Base-by-base conservation (phyloP, 2,888 invertebrate species). In the Tridacna crocea region DNA sequence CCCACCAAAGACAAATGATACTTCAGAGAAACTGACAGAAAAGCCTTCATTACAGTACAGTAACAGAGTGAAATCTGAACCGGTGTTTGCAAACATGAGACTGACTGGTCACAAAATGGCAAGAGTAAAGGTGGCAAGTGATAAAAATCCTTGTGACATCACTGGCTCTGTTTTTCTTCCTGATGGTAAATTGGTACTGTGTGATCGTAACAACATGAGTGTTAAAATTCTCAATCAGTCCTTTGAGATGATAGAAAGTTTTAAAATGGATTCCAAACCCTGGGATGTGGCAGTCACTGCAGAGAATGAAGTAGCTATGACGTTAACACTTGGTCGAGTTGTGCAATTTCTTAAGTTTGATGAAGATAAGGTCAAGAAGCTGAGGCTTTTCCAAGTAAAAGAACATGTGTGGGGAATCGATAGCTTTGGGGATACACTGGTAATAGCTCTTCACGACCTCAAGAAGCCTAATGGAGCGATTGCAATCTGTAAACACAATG, bases 121-220 rank as follows among this genome's bases (percentile, higher is more conserved):
- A 12, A 24, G 48, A 17, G 24, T 70, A 3, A 70, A 24, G 12
- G 19, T 24, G 13, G 46, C 55, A 73, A 60, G 19, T 36, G 73
- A 73, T n/a, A 60, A 73, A n/a, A 19, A 60, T 6, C 48, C 48
- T 15, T 60, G 73, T 73, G 60, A 73, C n/a, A 73, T 73, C 36
- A 73, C 73, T 19, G 73, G 73, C 19, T 73, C 73, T 58, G 26
- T 60, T n/a, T 73, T 73, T 22, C 73, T 73, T n/a, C 60, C 27
- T 19, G 46, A 73, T 60, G 73, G 73, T 12, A 24, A 17, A n/a
- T 36, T 73, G 36, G 47, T 55, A 17, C 36, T 73, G 4, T 73
- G 73, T 60, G 73, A 73, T 36, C 60, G 13, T 60, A 17, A 73
- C 26, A 60, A 60, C 46, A 73, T 46, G 36, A 60, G 19, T 60